phyloP scores from a whole-genome alignment of 2,888 invertebrate genomes.

The Drosophila atripex region DNA sequence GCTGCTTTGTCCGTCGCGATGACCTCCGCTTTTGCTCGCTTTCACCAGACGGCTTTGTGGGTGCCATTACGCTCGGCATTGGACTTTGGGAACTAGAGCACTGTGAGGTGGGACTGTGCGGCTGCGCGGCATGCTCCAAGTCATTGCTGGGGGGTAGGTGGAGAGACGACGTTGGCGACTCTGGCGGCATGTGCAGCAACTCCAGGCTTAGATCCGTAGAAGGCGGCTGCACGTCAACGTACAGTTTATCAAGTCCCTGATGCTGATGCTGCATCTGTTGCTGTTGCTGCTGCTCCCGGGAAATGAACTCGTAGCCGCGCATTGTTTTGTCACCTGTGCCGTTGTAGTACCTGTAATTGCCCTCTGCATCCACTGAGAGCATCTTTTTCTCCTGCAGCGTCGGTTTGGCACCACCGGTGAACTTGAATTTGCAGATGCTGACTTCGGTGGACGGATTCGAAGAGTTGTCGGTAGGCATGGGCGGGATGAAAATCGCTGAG shows the following conservation, averaged over 20 bases:
- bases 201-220: slow-evolving; percentile 82
- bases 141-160: slow-evolving; percentile 55
- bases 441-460: slow-evolving; percentile 93
- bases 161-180: slow-evolving; percentile 77
- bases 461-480: slow-evolving; percentile 90
- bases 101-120: slow-evolving; percentile 55
- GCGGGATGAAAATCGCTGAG: slow-evolving; percentile 93
- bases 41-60: slow-evolving; percentile 26
- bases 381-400: slow-evolving; percentile 95
- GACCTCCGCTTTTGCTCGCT: slow-evolving; percentile 90
- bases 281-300: slow-evolving; percentile 88
- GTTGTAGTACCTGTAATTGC: slow-evolving; percentile 94
- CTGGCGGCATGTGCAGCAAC: slow-evolving; percentile 81
- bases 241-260: slow-evolving; percentile 83
- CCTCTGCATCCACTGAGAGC: slow-evolving; percentile 94
- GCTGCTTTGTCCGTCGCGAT: slow-evolving; percentile 91
- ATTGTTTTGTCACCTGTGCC: slow-evolving; percentile 90
- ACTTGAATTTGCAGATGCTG: slow-evolving; percentile 96
- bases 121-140: slow-evolving; percentile 55
- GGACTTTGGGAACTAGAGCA: slow-evolving; percentile 55
- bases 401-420: slow-evolving; percentile 95
- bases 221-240: slow-evolving; percentile 81
- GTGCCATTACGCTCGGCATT: slow-evolving; percentile 16
- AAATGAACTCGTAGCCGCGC: slow-evolving; percentile 90
- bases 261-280: slow-evolving; percentile 23